A percentile compares a stretch with the other conserved stretches of the same genome.
phyloP scores from a whole-genome alignment of 2,888 invertebrate species.

The Microctonus aethiopoides region DNA sequence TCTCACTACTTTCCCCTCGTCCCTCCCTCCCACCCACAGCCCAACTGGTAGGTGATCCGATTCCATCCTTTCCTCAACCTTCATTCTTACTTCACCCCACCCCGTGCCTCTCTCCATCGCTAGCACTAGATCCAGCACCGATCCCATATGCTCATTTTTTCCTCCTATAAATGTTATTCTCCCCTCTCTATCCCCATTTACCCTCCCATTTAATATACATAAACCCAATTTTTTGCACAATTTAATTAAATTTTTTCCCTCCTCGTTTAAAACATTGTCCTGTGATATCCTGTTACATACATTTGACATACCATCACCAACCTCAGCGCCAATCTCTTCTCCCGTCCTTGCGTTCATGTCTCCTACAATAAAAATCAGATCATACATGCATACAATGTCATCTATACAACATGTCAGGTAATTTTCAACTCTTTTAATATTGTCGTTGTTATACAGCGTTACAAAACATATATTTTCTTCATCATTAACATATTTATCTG shows the following conservation, averaged over 20 bases:
- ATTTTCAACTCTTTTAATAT: background rate
- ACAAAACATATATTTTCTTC: background rate
- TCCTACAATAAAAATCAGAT: conserved; percentile 15
- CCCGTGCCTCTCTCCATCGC: no score
- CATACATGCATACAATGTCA: background rate
- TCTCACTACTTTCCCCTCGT: no score
- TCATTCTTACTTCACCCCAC: no score
- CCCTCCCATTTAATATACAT: background rate
- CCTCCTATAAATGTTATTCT: background rate
- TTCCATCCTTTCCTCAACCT: no score
- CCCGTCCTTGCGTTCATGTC: conserved; percentile 35
- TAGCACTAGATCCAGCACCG: background rate
- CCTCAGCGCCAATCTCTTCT: background rate
- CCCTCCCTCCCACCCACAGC: no score
- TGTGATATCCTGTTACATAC: conserved; percentile 3
- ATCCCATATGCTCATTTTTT: background rate
- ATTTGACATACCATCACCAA: background rate
- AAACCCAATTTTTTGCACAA: background rate
- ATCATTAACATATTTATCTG: no score
- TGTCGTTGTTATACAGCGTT: conserved; percentile 29
- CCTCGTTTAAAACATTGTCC: conserved; percentile 18
- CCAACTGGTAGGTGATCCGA: no score
- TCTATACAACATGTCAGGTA: background rate
- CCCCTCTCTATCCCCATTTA: background rate
- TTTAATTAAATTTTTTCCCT: background rate